Base-by-base conservation (phyloP, 2,113 vertebrate species). In the Numida meleagris region DNA sequence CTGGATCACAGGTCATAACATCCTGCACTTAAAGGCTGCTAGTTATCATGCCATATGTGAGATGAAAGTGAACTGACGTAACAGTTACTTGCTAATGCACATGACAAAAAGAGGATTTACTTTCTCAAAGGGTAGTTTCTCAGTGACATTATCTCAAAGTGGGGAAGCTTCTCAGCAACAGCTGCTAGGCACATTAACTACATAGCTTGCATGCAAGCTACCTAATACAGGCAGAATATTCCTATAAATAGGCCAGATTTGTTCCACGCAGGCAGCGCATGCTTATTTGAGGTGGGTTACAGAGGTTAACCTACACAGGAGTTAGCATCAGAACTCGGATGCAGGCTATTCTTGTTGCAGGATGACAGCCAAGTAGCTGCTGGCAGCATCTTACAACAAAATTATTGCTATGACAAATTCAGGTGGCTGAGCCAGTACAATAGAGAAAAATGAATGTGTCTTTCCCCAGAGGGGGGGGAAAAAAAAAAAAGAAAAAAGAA, bases 281-380 rank as follows among this genome's bases (percentile, higher is more conserved):
- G 3, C 31, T 57, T 90, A 83, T 86, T 92, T 67, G 91, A 95
- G 82, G 89, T 67, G 93, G 87, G 79, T 82, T 91, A 82, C 68
- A 94, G 90, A 95, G 95, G 95, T 89, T 94, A 95, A 95, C 79
- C 42, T 89, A 94, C 81, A 20, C 46, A 85, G 76, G 67, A 95
- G 87, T 95, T 94, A 65, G 82, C 87, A 85, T 77, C 78, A 88
- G 38, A 82, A 77, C 72, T 85, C 73, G 79, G 53, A 87, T 36
- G 55, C 0, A 0, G 75, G 68, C 89, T 94, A 51, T 40, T 91
- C 78, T 87, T 85, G 43, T 68, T 63, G 78, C 0, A 17, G 91
- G 74, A 94, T 12, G 59, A 59, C 89, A 87, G 94, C 91, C 95
- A 96, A 92, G 63, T 31, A 84, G 66, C 33, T 82, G 50, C 59